These are phyloP conservation scores for Jacana jacana DNA, from an alignment of 2,113 vertebrate genomes.

Conservation along the genomic window DNA sequence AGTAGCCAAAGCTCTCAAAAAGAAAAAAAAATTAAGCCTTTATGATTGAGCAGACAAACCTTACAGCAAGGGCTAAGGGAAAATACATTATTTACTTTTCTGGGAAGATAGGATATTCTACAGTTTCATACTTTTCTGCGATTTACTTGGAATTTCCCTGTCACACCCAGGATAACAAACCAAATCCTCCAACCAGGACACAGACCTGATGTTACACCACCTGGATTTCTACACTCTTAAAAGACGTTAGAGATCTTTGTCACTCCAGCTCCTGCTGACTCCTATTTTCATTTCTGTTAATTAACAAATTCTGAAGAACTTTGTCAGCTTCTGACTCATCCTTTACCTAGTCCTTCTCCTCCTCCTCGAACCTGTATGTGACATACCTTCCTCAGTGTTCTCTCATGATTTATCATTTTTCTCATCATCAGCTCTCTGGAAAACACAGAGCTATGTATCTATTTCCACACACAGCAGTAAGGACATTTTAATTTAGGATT, in stretches of 20 bases:
- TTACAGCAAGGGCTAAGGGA: neutral
- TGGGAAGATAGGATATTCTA: neutral
- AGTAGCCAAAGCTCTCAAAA: neutral
- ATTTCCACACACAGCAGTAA: neutral
- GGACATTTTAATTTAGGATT: neutral
- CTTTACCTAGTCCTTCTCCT: neutral
- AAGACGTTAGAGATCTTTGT: neutral
- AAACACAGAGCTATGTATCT: neutral
- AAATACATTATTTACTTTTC: neutral
- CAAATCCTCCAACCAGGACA: neutral
- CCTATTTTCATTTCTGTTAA: neutral
- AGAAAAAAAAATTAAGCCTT: neutral
- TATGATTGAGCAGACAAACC: neutral
- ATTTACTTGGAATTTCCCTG: neutral
- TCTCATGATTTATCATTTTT: neutral
- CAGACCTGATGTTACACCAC: neutral
- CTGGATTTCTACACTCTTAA: neutral
- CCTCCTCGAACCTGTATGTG: neutral
- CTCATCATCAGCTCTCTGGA: neutral
- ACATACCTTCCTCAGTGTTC: neutral
- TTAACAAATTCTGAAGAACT: constrained; percentile 33
- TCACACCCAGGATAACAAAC: neutral
- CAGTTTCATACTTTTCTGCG: neutral
- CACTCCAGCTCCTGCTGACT: neutral
- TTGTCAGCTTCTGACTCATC: constrained; percentile 33